Evolutionary conservation across 2,797 vertebrate species (phyloP).

Genomic region (Coluber constrictor): DNA sequence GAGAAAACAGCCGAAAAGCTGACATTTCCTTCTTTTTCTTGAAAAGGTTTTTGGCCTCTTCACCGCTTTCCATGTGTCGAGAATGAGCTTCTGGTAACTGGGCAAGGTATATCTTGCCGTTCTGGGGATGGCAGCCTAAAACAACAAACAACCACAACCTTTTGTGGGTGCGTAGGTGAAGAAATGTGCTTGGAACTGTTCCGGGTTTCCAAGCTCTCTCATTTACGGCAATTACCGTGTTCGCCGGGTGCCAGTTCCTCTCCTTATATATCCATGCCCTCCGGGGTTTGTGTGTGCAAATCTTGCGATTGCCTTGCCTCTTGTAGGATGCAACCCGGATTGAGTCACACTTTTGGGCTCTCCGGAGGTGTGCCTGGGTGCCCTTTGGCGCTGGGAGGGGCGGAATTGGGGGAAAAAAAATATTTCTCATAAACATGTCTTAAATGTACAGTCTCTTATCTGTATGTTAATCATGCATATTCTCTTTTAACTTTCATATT

Average conservation of each 20-base stretch:
- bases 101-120: not conserved
- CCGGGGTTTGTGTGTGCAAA: not conserved
- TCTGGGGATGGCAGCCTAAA: not conserved
- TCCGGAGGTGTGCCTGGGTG: not conserved
- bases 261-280: not conserved
- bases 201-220: not conserved
- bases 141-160: not conserved
- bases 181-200: not conserved
- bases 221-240: not conserved
- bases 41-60: not conserved
- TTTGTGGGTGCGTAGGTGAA: not conserved
- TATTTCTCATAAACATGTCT: no score
- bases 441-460: no score
- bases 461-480: no score
- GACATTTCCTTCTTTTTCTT: no score
- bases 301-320: not conserved
- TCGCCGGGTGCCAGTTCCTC: not conserved
- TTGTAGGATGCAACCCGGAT: not conserved
- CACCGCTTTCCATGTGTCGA: not conserved
- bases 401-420: no score
- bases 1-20: not conserved
- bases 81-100: not conserved
- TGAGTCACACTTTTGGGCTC: not conserved
- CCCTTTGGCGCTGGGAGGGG: not conserved
- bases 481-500: no score